Conservation (phyloP, 2,888 invertebrate genomes). For the Pterobdella sp. region DNA sequence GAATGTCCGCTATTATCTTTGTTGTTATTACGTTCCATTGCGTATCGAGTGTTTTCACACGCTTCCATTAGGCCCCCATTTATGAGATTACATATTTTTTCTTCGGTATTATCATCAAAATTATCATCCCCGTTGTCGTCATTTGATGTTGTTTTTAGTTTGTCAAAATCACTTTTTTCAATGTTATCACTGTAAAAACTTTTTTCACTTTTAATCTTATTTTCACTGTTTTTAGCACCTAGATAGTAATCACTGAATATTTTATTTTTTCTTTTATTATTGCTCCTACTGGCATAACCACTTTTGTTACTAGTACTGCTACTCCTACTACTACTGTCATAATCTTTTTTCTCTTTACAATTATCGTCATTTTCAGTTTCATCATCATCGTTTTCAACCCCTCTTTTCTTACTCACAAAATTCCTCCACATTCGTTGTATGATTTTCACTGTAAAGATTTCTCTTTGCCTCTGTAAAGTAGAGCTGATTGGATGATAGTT, state of each 20-base stretch:
- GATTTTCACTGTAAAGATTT: conserved; percentile 88
- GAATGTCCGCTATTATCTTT: not conserved
- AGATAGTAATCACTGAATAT: too few relatives aligned
- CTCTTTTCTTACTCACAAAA: conserved; percentile 17
- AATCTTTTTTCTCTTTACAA: not conserved
- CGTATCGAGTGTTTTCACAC: not conserved
- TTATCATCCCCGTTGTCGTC: not conserved
- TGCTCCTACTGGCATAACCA: not conserved
- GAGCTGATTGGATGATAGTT: conserved; percentile 91
- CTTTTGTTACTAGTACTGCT: not conserved
- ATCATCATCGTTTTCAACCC: conserved; percentile 9
- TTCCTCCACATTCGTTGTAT: conserved; percentile 64
- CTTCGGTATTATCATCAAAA: not conserved
- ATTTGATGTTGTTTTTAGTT: too few relatives aligned
- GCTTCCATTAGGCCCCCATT: not conserved
- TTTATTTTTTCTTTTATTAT: not conserved
- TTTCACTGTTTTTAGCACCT: not conserved
- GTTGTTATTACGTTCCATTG: not conserved
- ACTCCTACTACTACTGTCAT: not conserved
- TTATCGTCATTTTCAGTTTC: not conserved
- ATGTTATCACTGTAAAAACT: not conserved
- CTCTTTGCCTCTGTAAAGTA: conserved; percentile 87
- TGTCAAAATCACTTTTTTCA: not conserved
- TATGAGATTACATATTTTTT: not conserved
- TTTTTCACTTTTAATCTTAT: not conserved